These are phyloP conservation scores for Phengaris arion DNA, from an alignment of 2,888 invertebrate genomes.

Conservation along the genomic window DNA sequence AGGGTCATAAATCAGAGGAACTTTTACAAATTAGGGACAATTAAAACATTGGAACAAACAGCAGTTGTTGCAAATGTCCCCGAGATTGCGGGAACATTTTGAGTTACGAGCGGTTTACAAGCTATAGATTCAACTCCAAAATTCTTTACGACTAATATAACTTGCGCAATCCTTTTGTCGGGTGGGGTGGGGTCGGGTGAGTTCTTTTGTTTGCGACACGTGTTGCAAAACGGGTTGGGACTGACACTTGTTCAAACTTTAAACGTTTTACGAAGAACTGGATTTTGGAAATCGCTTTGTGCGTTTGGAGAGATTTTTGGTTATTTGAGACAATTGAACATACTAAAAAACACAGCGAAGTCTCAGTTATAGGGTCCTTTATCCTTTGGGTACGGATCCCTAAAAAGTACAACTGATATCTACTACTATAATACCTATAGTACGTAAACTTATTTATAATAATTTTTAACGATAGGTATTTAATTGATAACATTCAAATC, in stretches of 20 bases:
- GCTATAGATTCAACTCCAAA: conserved; percentile 76
- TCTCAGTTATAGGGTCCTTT: too few species aligned
- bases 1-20: conserved; percentile 73
- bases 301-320: neutral
- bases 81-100: conserved; percentile 75
- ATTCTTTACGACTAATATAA: conserved; percentile 78
- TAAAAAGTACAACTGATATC: too few species aligned
- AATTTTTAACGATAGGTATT: too few species aligned
- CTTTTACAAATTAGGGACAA: conserved; percentile 77
- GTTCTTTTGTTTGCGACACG: conserved; percentile 77
- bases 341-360: too few species aligned
- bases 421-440: too few species aligned
- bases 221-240: conserved; percentile 76
- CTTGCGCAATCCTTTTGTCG: conserved; percentile 78
- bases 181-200: conserved; percentile 51
- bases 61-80: conserved; percentile 77
- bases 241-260: conserved; percentile 69
- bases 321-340: neutral
- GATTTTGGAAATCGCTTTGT: conserved; percentile 43
- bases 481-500: too few species aligned
- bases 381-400: too few species aligned
- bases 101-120: conserved; percentile 73
- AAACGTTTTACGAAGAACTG: conserved; percentile 60
- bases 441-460: too few species aligned
- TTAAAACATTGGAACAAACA: conserved; percentile 77